These are phyloP conservation scores for Notarius quadriscutis DNA, from an alignment of 2,113 vertebrate species.

Conservation along the genomic window DNA sequence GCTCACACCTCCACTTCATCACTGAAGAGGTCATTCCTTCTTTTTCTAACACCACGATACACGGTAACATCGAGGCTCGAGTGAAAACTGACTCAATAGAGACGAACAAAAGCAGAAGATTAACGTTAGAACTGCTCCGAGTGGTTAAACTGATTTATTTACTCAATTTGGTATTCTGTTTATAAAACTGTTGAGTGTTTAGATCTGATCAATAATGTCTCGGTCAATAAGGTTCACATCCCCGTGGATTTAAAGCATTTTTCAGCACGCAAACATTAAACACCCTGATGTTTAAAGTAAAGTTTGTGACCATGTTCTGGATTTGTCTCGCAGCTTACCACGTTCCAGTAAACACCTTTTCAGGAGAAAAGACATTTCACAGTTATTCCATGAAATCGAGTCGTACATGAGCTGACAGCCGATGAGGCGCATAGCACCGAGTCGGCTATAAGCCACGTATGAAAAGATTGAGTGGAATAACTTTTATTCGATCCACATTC, in stretches of 20 bases:
- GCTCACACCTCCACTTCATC: constrained; percentile 36
- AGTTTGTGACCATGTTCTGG: neutral
- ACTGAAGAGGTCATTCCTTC: neutral
- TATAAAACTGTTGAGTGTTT: neutral
- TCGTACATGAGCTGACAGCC: too few species aligned
- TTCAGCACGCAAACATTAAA: neutral
- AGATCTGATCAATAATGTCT: neutral
- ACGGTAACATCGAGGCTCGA: neutral
- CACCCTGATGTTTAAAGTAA: neutral
- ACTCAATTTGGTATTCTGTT: neutral
- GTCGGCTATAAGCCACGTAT: too few species aligned
- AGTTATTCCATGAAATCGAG: too few species aligned
- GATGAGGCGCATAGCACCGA: too few species aligned
- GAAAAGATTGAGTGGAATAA: too few species aligned
- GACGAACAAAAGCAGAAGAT: neutral
- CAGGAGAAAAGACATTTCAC: too few species aligned
- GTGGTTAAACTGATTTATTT: neutral
- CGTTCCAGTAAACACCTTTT: neutral
- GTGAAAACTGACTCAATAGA: neutral
- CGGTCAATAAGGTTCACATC: neutral
- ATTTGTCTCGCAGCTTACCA: neutral
- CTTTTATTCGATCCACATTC: too few species aligned
- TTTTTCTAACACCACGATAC: neutral
- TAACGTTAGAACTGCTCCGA: neutral
- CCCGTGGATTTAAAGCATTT: neutral